These are phyloP conservation scores for Anthonomus grandis DNA, from an alignment of 1,140 invertebrate species.

Conservation along the genomic window DNA sequence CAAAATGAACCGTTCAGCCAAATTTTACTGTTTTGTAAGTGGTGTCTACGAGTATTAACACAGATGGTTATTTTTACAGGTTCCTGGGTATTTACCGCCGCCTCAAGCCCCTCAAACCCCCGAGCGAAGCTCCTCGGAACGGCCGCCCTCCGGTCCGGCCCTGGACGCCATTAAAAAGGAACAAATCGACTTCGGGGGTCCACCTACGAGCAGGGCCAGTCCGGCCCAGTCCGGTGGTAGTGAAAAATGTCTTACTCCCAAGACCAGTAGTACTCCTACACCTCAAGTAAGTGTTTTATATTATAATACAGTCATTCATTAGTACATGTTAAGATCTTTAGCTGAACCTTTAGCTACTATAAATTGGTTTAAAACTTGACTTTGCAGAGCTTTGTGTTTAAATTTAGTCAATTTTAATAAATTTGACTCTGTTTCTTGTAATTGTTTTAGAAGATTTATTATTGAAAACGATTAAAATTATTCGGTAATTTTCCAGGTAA, in stretches of 20 bases:
- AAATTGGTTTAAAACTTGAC: no score
- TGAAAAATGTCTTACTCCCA: slow-evolving; percentile 42
- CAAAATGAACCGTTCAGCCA: no score
- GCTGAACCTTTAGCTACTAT: no score
- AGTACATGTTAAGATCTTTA: no score
- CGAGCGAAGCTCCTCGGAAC: slow-evolving; percentile 22
- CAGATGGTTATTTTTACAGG: slow-evolving; percentile 17
- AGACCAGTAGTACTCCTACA: slow-evolving; percentile 41
- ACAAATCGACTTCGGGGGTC: slow-evolving; percentile 51
- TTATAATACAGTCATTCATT: no score
- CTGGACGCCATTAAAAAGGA: slow-evolving; percentile 65
- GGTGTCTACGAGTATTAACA: not conserved
- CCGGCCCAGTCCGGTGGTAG: slow-evolving; percentile 32
- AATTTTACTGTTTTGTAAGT: not conserved
- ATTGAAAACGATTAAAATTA: no score
- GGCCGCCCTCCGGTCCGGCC: slow-evolving; percentile 37
- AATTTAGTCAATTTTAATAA: no score
- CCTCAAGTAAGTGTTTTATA: slow-evolving; percentile 19
- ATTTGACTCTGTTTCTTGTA: no score
- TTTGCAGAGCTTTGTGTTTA: no score
- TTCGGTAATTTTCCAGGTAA: no score
- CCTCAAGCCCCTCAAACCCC: slow-evolving; percentile 30
- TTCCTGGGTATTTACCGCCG: slow-evolving; percentile 60
- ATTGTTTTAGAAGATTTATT: no score
- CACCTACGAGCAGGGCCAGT: slow-evolving; percentile 34